Evolutionary conservation across 2,113 vertebrate genomes (phyloP).

Genomic region (Rhinoptilus africanus): DNA sequence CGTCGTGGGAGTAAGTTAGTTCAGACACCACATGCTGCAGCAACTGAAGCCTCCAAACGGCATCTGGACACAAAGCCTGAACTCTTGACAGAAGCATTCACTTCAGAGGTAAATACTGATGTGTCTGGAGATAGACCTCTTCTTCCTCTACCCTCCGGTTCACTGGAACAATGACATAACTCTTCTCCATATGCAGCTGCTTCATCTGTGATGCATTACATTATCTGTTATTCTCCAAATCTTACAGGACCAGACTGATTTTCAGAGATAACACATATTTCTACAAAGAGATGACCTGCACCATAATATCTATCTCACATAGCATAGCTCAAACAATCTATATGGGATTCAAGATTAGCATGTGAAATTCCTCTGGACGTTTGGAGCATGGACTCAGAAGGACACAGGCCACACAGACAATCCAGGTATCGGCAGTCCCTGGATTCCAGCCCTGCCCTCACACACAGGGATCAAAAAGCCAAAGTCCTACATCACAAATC

Average conservation of each 20-base stretch:
- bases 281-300: neutral
- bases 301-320: neutral
- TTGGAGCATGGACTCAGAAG: neutral
- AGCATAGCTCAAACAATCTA: neutral
- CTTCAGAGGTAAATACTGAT: neutral
- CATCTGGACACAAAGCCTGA: neutral
- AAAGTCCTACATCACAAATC: neutral
- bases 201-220: constrained; percentile 11
- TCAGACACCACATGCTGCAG: neutral
- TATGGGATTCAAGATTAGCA: neutral
- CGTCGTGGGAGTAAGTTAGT: neutral
- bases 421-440: neutral
- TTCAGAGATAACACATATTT: neutral
- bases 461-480: neutral
- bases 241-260: neutral
- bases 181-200: neutral
- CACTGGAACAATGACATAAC: neutral
- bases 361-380: neutral
- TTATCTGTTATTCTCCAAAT: neutral
- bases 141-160: neutral
- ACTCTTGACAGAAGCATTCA: neutral
- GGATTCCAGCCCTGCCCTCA: neutral
- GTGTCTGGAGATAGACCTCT: neutral
- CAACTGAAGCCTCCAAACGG: neutral
- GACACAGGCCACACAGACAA: neutral